These are phyloP conservation scores for Maniola hyperantus DNA, from an alignment of 2,888 invertebrate genomes.

Conservation along the genomic window DNA sequence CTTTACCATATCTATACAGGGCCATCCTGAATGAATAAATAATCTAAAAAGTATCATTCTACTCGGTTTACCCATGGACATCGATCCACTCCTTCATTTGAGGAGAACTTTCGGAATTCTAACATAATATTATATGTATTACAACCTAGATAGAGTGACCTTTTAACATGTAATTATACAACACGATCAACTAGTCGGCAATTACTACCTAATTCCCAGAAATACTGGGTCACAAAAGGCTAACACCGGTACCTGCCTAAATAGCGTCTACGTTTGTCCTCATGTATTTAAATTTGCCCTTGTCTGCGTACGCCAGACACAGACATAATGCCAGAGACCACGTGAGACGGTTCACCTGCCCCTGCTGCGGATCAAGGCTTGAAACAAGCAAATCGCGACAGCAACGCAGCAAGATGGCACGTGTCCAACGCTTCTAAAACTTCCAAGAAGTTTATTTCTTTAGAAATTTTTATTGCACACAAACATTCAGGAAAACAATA, in stretches of 20 bases:
- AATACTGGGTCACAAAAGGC: conserved; percentile 34
- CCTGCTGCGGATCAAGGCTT: conserved; percentile 20
- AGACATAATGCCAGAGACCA: conserved; percentile 36
- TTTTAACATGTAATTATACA: not conserved
- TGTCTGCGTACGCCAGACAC: conserved; percentile 45
- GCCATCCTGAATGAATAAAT: too few species aligned
- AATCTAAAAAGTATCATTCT: too few species aligned
- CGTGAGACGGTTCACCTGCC: conserved; percentile 39
- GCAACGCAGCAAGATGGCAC: too few species aligned
- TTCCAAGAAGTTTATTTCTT: too few species aligned
- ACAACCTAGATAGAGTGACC: not conserved
- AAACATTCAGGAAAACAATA: too few species aligned
- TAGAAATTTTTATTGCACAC: too few species aligned
- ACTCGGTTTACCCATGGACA: too few species aligned
- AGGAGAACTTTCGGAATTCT: not conserved
- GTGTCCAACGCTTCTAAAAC: too few species aligned
- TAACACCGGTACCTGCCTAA: conserved; percentile 29
- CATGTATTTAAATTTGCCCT: conserved; percentile 46
- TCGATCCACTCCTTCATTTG: too few species aligned
- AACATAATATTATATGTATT: not conserved
- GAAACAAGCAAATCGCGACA: too few species aligned
- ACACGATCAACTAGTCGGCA: not conserved
- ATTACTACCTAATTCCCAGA: conserved; percentile 25
- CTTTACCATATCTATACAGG: too few species aligned
- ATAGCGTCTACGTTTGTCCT: conserved; percentile 40